Evolutionary conservation across 2,888 invertebrate species (phyloP).

Genomic region (Leucozona laternaria): DNA sequence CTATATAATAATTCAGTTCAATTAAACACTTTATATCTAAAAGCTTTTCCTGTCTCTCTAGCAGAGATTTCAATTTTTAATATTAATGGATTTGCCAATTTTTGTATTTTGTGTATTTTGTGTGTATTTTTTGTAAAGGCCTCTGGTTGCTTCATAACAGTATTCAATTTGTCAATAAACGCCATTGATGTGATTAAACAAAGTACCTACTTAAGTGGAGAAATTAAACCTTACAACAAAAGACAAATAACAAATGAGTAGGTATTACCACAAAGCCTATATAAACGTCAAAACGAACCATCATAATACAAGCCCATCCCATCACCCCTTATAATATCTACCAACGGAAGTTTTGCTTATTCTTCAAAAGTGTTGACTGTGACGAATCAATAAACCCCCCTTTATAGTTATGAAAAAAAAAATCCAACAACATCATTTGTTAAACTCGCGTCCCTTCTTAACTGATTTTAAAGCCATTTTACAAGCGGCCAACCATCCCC

Average conservation of each 20-base stretch:
- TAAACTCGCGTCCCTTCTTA: slow-evolving; percentile 18
- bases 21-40: too few relatives aligned
- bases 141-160: neutral
- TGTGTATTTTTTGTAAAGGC: neutral
- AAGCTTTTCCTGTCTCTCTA: too few relatives aligned
- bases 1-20: too few relatives aligned
- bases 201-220: neutral
- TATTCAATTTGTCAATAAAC: neutral
- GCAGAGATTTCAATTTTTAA: too few relatives aligned
- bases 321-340: neutral
- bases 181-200: neutral
- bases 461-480: slow-evolving; percentile 48
- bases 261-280: neutral
- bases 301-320: neutral
- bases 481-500: slow-evolving; percentile 24
- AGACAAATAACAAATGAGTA: neutral
- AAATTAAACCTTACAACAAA: neutral
- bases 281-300: neutral
- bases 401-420: neutral
- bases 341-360: neutral
- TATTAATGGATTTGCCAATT: too few relatives aligned
- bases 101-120: too few relatives aligned
- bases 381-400: slow-evolving; percentile 15
- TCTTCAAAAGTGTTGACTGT: slow-evolving; percentile 15
- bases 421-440: slow-evolving; percentile 4